Conservation (phyloP, 2,113 vertebrate genomes). For the Dissostichus mawsoni region DNA sequence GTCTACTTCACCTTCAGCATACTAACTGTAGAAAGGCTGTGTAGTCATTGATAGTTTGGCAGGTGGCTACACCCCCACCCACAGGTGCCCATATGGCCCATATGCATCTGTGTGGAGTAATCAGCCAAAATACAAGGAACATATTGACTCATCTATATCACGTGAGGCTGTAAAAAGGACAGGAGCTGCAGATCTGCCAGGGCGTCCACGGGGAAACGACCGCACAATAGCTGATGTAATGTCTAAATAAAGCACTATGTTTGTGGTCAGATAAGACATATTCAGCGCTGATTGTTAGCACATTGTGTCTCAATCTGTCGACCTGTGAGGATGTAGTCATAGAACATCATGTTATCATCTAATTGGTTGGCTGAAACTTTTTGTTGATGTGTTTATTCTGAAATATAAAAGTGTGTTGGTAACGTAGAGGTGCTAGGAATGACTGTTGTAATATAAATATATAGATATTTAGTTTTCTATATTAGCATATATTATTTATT, state of each 20-base stretch:
- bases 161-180: slow-evolving; percentile 23
- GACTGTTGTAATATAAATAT: too few species aligned
- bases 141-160: slow-evolving; percentile 56
- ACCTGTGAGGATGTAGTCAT: background rate
- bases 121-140: slow-evolving; percentile 50
- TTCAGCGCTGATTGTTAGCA: background rate
- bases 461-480: too few species aligned
- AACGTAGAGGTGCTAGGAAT: too few species aligned
- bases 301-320: background rate
- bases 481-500: too few species aligned
- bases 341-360: too few species aligned
- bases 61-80: slow-evolving; percentile 3
- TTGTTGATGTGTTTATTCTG: too few species aligned
- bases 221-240: slow-evolving; percentile 24
- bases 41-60: slow-evolving; percentile 44
- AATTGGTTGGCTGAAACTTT: background rate
- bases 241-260: slow-evolving; percentile 8
- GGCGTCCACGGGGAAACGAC: slow-evolving; percentile 11
- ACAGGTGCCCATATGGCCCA: slow-evolving; percentile 69
- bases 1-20: background rate
- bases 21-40: slow-evolving; percentile 10
- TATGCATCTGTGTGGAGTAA: slow-evolving; percentile 51
- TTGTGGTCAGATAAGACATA: background rate
- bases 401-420: too few species aligned
- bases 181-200: slow-evolving; percentile 2